Percentiles rank a stretch among this genome's conserved stretches.
Evolutionary conservation across 2,888 invertebrate species (phyloP).

Genomic region (Luperina testacea): DNA sequence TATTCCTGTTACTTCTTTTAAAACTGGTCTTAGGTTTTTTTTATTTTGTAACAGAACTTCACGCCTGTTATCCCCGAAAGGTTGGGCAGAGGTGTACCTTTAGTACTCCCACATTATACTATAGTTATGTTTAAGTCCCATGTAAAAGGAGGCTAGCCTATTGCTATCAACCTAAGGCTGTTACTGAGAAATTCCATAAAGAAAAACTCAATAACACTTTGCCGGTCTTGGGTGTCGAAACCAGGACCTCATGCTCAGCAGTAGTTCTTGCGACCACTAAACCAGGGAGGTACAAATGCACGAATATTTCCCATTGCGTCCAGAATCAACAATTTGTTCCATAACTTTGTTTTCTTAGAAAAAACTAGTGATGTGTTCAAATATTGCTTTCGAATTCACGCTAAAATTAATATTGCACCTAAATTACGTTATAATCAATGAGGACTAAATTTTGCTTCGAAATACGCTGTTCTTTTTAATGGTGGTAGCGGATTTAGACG

Average conservation of each 20-base stretch:
- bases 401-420: slow-evolving; percentile 87
- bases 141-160: not conserved
- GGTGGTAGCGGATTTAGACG: slow-evolving; percentile 3
- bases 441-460: slow-evolving; percentile 53
- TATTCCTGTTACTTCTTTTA: not conserved
- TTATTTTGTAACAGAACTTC: not conserved
- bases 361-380: slow-evolving; percentile 82
- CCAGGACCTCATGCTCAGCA: not conserved
- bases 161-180: not conserved
- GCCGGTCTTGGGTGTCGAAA: no score
- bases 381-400: slow-evolving; percentile 83
- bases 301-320: slow-evolving; percentile 13
- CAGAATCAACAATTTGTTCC: slow-evolving; percentile 27
- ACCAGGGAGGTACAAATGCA: not conserved
- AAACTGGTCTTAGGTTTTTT: no score
- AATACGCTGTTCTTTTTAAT: slow-evolving; percentile 5
- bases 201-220: not conserved
- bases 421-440: slow-evolving; percentile 64
- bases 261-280: not conserved
- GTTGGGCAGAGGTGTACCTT: no score
- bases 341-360: slow-evolving; percentile 55
- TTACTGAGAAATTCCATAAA: not conserved
- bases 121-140: not conserved
- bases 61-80: no score
- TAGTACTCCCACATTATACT: not conserved